Conservation (phyloP, 2,113 vertebrate species). For the Furnarius figulus region DNA sequence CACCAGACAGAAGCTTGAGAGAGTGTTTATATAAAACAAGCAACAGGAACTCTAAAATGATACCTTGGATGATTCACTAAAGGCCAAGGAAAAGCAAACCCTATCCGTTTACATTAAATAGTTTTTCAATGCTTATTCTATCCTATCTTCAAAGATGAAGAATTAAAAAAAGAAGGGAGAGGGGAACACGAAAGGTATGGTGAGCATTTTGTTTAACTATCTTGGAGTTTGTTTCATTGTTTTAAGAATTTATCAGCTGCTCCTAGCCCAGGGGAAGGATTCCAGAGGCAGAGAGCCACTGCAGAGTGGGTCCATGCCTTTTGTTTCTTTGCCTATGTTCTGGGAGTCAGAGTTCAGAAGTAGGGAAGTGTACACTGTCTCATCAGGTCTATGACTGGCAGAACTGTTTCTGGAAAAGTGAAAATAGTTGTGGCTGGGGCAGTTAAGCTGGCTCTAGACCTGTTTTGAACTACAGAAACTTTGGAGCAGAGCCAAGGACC, state of each 20-base stretch:
- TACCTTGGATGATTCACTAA: neutral
- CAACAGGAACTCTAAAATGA: neutral
- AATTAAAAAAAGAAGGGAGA: neutral
- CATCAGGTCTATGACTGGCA: neutral
- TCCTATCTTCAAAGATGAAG: neutral
- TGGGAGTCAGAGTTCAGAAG: neutral
- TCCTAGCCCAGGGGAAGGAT: neutral
- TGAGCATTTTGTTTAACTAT: neutral
- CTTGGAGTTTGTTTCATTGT: neutral
- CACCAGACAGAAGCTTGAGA: constrained; percentile 10
- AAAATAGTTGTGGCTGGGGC: neutral
- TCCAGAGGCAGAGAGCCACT: neutral
- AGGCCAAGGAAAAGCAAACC: neutral
- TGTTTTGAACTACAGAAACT: neutral
- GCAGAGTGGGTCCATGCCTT: neutral
- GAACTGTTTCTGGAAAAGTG: constrained; percentile 5
- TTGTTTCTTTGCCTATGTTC: neutral
- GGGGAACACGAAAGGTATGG: neutral
- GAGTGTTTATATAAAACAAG: neutral
- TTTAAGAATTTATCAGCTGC: neutral
- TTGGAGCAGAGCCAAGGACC: constrained; percentile 30
- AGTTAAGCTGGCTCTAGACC: constrained; percentile 37
- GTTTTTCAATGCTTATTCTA: neutral
- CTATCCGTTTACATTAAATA: neutral
- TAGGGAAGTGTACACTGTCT: neutral